phyloP scores from a whole-genome alignment of 2,888 invertebrate species.

The Lasioglossum figueresi region DNA sequence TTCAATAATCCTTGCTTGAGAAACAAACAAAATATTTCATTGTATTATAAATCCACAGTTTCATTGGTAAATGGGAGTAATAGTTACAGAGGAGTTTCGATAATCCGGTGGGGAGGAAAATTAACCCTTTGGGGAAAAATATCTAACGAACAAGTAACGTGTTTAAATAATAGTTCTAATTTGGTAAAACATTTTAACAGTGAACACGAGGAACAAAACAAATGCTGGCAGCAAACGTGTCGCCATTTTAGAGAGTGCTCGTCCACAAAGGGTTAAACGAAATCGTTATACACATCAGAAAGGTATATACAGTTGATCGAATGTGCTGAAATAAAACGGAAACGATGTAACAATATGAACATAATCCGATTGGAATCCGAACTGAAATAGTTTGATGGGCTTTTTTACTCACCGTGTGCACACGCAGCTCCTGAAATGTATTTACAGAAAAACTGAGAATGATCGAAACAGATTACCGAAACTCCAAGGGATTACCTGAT shows the following conservation, averaged over 20 bases:
- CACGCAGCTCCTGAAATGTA: background rate
- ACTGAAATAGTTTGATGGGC: background rate
- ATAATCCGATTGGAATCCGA: background rate
- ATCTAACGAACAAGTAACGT: background rate
- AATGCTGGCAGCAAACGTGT: background rate
- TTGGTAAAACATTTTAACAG: background rate
- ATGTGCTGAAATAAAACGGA: background rate
- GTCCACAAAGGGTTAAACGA: background rate
- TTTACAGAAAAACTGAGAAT: background rate
- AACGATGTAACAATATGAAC: background rate
- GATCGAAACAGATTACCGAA: constrained; percentile 10
- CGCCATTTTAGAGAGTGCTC: background rate
- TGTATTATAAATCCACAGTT: background rate
- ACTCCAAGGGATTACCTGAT: background rate
- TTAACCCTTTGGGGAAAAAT: background rate
- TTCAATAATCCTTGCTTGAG: background rate
- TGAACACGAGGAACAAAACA: background rate
- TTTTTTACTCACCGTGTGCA: background rate
- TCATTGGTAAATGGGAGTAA: background rate
- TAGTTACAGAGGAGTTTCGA: constrained; percentile 9
- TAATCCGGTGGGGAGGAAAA: background rate
- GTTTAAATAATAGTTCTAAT: background rate
- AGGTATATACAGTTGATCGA: background rate
- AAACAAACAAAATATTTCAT: constrained; percentile 22
- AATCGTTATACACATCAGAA: background rate